Base-by-base conservation (phyloP, 1,140 invertebrate genomes). In the Drosophila rhopaloa region DNA sequence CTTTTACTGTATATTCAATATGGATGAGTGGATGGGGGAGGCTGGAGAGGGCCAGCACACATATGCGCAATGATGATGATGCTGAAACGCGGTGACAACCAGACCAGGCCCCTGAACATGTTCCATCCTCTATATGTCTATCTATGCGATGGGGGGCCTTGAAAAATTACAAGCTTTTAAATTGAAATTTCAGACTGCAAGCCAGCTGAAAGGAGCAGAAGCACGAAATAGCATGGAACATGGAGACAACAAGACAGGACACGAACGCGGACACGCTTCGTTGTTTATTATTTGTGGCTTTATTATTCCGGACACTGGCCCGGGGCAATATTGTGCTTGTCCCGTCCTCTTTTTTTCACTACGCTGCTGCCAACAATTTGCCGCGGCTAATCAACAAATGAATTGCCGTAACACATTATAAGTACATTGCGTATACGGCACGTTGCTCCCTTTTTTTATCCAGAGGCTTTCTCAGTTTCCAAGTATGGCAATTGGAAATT, bases 161-260 rank as follows among this genome's bases (percentile, higher is more conserved):
- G 77, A 75, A 78, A 77, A 78, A 81, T 86, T 63, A 73, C 63
- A 56, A 70, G 57, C 62, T 74, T 65, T 78, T 78, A 76, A 78
- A 86, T 82, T 86, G 70, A 76, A 82, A 88, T 76, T 86, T 85
- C 61, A 50, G 71, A 79, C 70, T 79, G 82, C 61, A 76, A 75
- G 58, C 47, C 29, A 63, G 61, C 44, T 27, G 41, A 55, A 63
- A 60, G 19, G n/a, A 14, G n/a, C 37, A 41, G 35, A 29, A 35
- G 41, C 66, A 53, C 53, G 29, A 41, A 71, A 60, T 44, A 27
- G 44, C 59, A 54, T 35, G 35, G 41, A 66, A 40, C 43, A 58
- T 35, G 46, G 44, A 62, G 61, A 40, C 61, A 73, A 65, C 50
- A 67, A 35, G 43, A 24, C 50, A 46, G 60, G 60, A 58, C 47